Base-by-base conservation (phyloP, 2,113 vertebrate species). In the Lichenostomus cassidix region DNA sequence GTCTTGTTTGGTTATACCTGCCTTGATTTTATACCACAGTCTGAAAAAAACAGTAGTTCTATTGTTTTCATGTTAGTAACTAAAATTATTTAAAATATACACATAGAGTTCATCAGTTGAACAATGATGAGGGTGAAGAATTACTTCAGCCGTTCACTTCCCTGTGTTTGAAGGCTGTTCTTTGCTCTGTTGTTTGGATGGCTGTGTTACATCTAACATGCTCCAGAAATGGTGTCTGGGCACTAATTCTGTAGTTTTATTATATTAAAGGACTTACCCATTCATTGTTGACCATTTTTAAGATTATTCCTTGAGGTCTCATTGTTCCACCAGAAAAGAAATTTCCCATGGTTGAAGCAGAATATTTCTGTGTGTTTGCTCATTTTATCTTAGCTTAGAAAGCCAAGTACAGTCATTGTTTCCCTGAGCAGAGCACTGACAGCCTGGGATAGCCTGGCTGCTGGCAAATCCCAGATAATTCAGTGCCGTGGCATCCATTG, bases 401-500 rank as follows among this genome's bases (percentile, higher is more conserved):
- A 24, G 4, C 1, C 2, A 49, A 42, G 39, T 20, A 37, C 62
- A 23, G 65, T 35, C 83, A 79, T 52, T 71, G 67, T 91, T 83
- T 60, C 24, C 10, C 35, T 47, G 75, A 69, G 81, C 62, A 62
- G 78, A 29, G 56, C 42, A 7, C 29, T 56, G 68, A 2, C 84
- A 71, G 42, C 21, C 50, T 64, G 81, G 68, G 49, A 7, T 39
- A 53, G 39, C 56, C 44, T 70, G 69, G 41, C 65, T 90, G 47
- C 55, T 67, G 74, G 78, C 67, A 87, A 24, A 76, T 37, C 58
- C 49, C 75, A 41, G 58, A 12, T 71, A 44, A 42, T 56, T 19
- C 0, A 0, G 24, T 59, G 28, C 39, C 0, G 0, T 75, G 64
- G 29, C 52, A 31, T 47, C 87, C 42, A 7, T 1, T 22, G 71